A percentile compares a stretch with the other conserved stretches of the same genome.
Conservation (phyloP, 2,888 invertebrate genomes). For the Orthonevra nobilis region DNA sequence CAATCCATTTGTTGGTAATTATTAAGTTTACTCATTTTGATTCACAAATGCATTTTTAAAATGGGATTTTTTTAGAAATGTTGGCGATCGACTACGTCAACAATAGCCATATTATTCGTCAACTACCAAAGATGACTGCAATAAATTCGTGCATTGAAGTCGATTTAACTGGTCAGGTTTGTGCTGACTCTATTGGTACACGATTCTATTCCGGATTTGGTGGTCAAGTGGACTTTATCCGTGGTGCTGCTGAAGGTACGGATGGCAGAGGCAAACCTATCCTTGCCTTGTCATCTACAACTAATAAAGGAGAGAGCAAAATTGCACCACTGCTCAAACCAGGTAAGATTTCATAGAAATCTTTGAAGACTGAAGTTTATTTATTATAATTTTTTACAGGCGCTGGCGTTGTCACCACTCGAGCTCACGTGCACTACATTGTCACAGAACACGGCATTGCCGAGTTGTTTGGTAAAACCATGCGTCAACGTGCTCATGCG, state of each 20-base stretch:
- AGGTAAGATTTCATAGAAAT: slow-evolving; percentile 81
- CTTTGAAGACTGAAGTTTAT: neutral
- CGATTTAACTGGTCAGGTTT: slow-evolving; percentile 96
- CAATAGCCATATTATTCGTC: slow-evolving; percentile 89
- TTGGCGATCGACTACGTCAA: slow-evolving; percentile 93
- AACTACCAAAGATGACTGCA: slow-evolving; percentile 95
- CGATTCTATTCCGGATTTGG: slow-evolving; percentile 90
- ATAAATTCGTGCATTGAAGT: slow-evolving; percentile 98
- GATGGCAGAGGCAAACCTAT: slow-evolving; percentile 96
- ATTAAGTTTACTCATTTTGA: too few species aligned
- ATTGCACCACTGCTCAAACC: slow-evolving; percentile 90
- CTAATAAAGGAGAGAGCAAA: slow-evolving; percentile 90
- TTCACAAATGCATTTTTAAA: too few species aligned
- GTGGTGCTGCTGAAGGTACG: slow-evolving; percentile 91
- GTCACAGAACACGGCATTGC: slow-evolving; percentile 98
- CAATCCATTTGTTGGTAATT: slow-evolving; percentile 93
- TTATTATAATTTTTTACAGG: slow-evolving; percentile 82
- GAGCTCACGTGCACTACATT: slow-evolving; percentile 95
- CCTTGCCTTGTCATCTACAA: slow-evolving; percentile 91
- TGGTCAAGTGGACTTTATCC: slow-evolving; percentile 96
- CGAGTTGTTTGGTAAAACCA: slow-evolving; percentile 91
- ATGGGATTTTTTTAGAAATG: too few species aligned
- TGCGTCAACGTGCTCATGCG: slow-evolving; percentile 93
- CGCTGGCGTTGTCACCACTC: slow-evolving; percentile 95
- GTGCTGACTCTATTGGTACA: slow-evolving; percentile 94